Conservation (phyloP, 2,797 vertebrate genomes). For the Morus bassanus region DNA sequence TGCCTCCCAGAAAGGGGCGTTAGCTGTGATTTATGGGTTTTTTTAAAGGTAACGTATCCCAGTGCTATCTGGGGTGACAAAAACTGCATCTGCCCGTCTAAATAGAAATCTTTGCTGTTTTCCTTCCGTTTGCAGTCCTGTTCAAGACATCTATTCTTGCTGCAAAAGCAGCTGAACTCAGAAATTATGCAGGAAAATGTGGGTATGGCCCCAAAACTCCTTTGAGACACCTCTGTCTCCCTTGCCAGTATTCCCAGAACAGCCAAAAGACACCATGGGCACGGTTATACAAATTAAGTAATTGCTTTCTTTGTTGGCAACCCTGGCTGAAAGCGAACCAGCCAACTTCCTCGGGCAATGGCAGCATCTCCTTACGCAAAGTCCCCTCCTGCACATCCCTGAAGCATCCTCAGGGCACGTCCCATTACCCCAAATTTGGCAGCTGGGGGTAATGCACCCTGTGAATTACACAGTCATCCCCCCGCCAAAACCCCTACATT, state of each 20-base stretch:
- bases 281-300: neutral
- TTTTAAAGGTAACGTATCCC: no score
- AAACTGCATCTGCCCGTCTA: neutral
- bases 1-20: neutral
- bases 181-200: neutral
- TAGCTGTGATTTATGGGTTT: no score
- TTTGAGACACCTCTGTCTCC: neutral
- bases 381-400: fast-evolving
- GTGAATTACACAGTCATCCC: neutral
- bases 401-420: neutral
- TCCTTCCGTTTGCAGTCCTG: neutral
- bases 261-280: neutral
- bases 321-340: neutral
- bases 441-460: fast-evolving
- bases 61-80: neutral
- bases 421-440: neutral
- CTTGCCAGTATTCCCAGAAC: neutral
- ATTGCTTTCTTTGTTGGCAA: neutral
- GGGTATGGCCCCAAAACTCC: neutral
- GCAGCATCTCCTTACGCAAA: neutral
- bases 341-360: neutral
- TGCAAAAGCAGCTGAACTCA: fast-evolving
- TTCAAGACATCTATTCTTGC: neutral
- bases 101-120: neutral
- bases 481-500: no score